Evolutionary conservation across 2,888 invertebrate genomes (phyloP), one percentile per base, ranked within the genome.

Genomic region (Ectobius pallidus): DNA sequence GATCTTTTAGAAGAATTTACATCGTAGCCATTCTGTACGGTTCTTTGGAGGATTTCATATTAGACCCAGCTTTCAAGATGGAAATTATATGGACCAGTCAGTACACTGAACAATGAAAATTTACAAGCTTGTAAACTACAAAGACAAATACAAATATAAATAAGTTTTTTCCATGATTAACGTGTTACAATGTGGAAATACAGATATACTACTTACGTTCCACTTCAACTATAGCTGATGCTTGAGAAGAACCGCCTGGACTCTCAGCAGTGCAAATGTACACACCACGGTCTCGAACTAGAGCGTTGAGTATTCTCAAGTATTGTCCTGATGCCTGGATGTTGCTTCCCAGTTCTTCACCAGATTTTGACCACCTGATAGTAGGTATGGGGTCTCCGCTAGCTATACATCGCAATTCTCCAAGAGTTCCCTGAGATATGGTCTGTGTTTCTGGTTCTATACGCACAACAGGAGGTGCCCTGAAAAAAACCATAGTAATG

Each of bases 151-250:
- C n/a, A n/a, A n/a, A n/a, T n/a, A n/a, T n/a, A n/a, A n/a, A n/a
- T n/a, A n/a, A n/a, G n/a, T n/a, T n/a, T n/a, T n/a, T n/a, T n/a
- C n/a, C n/a, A n/a, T n/a, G n/a, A n/a, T n/a, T n/a, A n/a, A n/a
- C n/a, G n/a, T n/a, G n/a, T n/a, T n/a, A n/a, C n/a, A n/a, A n/a
- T n/a, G n/a, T n/a, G n/a, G n/a, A n/a, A n/a, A n/a, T n/a, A n/a
- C n/a, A n/a, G n/a, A n/a, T n/a, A n/a, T n/a, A n/a, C n/a, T 70
- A 85, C 92, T 89, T 84, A 94, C 95, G 90, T 85, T 95, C 94
- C 75, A 97, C 92, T 81, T 95, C 94, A 65, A 97, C 87, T 77
- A 88, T 87, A 0, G 92, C 90, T 72, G 91, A 92, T 25, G 88
- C 88, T 79, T 91, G 90, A 42, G 88, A 87, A 6, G 84, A 81